A percentile compares a stretch with the other conserved stretches of the same genome.
phyloP scores from a whole-genome alignment of 2,888 invertebrate genomes.

The Chalcosyrphus nemorum region DNA sequence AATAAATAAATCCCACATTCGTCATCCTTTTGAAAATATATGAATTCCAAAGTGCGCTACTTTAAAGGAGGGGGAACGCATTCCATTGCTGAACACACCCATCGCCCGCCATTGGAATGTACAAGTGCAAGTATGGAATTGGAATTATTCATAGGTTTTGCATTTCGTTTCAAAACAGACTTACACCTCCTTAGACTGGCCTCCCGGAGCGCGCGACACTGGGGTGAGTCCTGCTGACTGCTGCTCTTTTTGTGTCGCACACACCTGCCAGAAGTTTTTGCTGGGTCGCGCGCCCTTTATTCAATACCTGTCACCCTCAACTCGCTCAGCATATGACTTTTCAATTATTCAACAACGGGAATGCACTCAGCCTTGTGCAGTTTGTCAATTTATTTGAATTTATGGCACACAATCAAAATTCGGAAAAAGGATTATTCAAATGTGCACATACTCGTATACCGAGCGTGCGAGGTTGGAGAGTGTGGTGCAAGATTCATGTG shows the following conservation, averaged over 20 bases:
- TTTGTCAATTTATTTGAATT: conserved; percentile 74
- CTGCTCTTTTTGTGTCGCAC: conserved; percentile 32
- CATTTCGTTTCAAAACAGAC: conserved; percentile 71
- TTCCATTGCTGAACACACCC: conserved; percentile 21
- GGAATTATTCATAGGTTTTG: conserved; percentile 79
- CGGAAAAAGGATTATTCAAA: conserved; percentile 73
- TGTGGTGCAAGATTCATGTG: conserved; percentile 22
- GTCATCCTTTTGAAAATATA: conserved; percentile 31
- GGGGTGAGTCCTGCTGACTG: background rate
- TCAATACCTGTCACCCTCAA: conserved; percentile 65
- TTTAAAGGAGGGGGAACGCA: too few relatives aligned
- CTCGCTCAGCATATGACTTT: conserved; percentile 70
- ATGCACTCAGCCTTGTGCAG: conserved; percentile 72
- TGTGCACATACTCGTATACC: conserved; percentile 27
- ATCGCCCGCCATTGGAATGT: conserved; percentile 8
- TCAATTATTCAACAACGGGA: conserved; percentile 72
- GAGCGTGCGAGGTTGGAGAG: background rate
- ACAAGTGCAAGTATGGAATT: conserved; percentile 74
- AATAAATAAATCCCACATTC: conserved; percentile 46
- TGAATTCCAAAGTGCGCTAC: conserved; percentile 46
- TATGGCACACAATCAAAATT: conserved; percentile 73
- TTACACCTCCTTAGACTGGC: conserved; percentile 69
- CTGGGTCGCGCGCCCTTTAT: conserved; percentile 25
- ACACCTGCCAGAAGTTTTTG: conserved; percentile 54
- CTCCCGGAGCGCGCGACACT: background rate